These are phyloP conservation scores for chimpanzee (Pan troglodytes) DNA, from an alignment of 2,113 vertebrate species.

Conservation along the genomic window DNA sequence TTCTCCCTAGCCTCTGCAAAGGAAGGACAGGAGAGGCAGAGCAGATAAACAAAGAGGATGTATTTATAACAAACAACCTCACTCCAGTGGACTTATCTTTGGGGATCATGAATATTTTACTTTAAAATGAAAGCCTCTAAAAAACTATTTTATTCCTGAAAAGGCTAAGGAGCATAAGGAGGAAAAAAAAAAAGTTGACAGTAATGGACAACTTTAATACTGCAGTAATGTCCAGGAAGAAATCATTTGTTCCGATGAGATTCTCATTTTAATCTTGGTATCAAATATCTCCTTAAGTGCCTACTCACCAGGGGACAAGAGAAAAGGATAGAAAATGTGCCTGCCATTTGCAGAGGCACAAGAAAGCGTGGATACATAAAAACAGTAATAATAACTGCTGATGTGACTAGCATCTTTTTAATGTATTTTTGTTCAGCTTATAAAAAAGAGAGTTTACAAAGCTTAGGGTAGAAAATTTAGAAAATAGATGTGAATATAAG, in stretches of 20 bases:
- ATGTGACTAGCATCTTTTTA: constrained; percentile 31
- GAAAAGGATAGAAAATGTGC: constrained; percentile 37
- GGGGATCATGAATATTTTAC: constrained; percentile 73
- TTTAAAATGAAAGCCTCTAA: constrained; percentile 63
- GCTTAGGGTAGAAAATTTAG: constrained; percentile 29
- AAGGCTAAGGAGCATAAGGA: constrained; percentile 10
- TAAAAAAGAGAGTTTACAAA: not conserved
- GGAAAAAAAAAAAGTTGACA: constrained; percentile 36
- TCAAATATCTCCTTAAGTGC: constrained; percentile 60
- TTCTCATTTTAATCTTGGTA: constrained; percentile 70
- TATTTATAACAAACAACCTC: constrained; percentile 31
- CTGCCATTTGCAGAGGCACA: constrained; percentile 30
- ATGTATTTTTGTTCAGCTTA: constrained; percentile 6
- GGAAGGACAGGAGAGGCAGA: not conserved
- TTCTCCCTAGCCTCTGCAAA: not conserved
- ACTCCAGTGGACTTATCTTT: constrained; percentile 46
- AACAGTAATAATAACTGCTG: constrained; percentile 35
- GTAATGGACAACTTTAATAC: constrained; percentile 77
- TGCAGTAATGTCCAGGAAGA: constrained; percentile 65
- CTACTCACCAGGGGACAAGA: constrained; percentile 59
- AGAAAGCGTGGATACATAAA: not conserved
- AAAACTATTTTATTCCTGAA: constrained; percentile 60
- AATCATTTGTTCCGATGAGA: constrained; percentile 66
- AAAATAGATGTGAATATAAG: constrained; percentile 40
- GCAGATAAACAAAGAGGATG: constrained; percentile 36